A percentile compares a stretch with the other conserved stretches of the same genome.
Conservation (phyloP, 2,888 invertebrate genomes). For the Parnassius glacialis region DNA sequence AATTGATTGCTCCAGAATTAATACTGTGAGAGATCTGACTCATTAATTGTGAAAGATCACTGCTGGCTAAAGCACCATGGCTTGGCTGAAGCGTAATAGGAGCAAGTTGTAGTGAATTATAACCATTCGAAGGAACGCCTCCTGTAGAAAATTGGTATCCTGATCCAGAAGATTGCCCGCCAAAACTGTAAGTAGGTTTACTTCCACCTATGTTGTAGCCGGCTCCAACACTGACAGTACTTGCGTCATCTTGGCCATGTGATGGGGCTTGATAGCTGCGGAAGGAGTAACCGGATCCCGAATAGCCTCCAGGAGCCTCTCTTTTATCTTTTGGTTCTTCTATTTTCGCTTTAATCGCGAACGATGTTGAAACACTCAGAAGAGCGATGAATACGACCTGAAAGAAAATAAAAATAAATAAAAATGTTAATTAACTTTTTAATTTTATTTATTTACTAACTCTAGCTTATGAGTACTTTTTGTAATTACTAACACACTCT, state of each 20-base stretch:
- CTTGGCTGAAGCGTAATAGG: constrained; percentile 62
- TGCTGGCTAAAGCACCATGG: constrained; percentile 51
- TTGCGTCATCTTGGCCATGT: constrained; percentile 61
- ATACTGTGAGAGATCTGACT: constrained; percentile 64
- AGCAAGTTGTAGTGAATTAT: constrained; percentile 57
- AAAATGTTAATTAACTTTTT: too few relatives aligned
- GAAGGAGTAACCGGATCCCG: constrained; percentile 40
- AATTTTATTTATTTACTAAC: too few relatives aligned
- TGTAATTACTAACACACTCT: too few relatives aligned
- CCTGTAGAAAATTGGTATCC: constrained; percentile 53
- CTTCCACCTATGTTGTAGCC: constrained; percentile 73
- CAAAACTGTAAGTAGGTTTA: constrained; percentile 57
- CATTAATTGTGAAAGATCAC: constrained; percentile 68
- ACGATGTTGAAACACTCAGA: constrained; percentile 60
- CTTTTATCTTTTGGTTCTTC: constrained; percentile 70
- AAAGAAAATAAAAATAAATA: constrained; percentile 33
- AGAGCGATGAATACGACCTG: constrained; percentile 67
- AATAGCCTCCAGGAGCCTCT: constrained; percentile 59
- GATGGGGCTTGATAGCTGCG: constrained; percentile 44
- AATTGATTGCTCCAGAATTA: constrained; percentile 56
- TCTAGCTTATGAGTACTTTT: too few relatives aligned
- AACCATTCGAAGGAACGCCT: constrained; percentile 53
- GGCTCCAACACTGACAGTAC: constrained; percentile 68
- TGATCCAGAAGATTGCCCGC: constrained; percentile 50
- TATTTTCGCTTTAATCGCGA: constrained; percentile 53